A percentile compares a stretch with the other conserved stretches of the same genome.
Conservation (phyloP, 2,888 invertebrate genomes). For the Troides oblongomaculatus region DNA sequence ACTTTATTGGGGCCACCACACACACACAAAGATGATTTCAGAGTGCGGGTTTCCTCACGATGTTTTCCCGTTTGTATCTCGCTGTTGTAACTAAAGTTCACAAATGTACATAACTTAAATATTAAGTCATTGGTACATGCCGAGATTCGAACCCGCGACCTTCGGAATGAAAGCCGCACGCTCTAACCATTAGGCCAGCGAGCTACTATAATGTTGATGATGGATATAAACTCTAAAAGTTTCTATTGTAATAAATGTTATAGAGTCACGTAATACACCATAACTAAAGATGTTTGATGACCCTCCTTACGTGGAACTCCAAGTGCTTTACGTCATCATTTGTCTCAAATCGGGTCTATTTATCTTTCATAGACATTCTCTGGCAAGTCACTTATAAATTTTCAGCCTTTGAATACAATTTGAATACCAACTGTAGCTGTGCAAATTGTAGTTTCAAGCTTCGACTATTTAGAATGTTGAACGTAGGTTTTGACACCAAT, state of each 20-base stretch:
- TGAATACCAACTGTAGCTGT: constrained; percentile 20
- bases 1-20: no score
- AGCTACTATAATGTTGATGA: background rate
- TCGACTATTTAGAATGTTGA: constrained; percentile 13
- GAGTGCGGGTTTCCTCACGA: no score
- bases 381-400: constrained; percentile 13
- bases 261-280: background rate
- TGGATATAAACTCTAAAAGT: background rate
- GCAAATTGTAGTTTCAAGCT: constrained; percentile 13
- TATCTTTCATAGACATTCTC: constrained; percentile 14
- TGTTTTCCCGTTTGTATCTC: no score
- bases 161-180: no score
- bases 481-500: constrained; percentile 26
- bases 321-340: constrained; percentile 13
- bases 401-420: background rate
- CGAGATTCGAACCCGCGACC: no score
- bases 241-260: background rate
- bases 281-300: background rate
- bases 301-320: background rate
- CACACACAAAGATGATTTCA: no score
- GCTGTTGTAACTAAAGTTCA: no score
- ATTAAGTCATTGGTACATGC: no score
- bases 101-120: no score
- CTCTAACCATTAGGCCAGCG: no score
- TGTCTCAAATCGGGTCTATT: constrained; percentile 3